These are phyloP conservation scores for Arrhopalites spinosus DNA, from an alignment of 2,888 invertebrate species.

Conservation along the genomic window DNA sequence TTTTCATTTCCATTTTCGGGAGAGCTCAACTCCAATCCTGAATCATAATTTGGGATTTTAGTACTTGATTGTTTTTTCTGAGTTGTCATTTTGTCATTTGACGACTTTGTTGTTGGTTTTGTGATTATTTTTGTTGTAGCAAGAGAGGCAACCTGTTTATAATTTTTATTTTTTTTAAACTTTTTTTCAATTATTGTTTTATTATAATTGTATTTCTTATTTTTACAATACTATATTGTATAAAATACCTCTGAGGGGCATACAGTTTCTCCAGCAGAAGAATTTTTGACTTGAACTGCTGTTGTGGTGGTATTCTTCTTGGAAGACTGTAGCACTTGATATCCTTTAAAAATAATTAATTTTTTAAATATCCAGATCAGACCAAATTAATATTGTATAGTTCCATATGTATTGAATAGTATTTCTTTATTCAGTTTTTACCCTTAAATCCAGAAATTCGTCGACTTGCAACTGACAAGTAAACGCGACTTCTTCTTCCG, in stretches of 20 bases:
- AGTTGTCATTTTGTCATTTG: neutral
- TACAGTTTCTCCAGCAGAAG: neutral
- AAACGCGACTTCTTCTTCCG: constrained; percentile 7
- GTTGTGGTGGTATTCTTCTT: constrained; percentile 1
- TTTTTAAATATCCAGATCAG: too few relatives aligned
- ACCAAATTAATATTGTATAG: too few relatives aligned
- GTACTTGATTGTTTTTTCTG: neutral
- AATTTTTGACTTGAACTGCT: neutral
- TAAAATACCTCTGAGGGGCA: neutral
- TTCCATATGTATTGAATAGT: too few relatives aligned
- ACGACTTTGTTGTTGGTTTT: neutral
- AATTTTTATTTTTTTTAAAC: neutral
- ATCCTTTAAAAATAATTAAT: too few relatives aligned
- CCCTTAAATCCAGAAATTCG: constrained; percentile 41
- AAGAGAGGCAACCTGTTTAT: neutral
- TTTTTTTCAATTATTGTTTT: neutral
- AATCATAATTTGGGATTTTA: constrained; percentile 46
- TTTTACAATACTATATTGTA: too few relatives aligned
- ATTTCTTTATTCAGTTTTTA: too few relatives aligned
- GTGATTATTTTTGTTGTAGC: neutral
- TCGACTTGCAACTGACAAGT: constrained; percentile 30
- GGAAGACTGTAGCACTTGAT: constrained; percentile 28
- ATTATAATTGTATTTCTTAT: neutral
- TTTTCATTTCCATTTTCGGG: constrained; percentile 41
- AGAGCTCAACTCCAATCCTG: constrained; percentile 54